A percentile compares a stretch with the other conserved stretches of the same genome.
phyloP scores from a whole-genome alignment of 2,888 invertebrate genomes.

The Cerastoderma edule region DNA sequence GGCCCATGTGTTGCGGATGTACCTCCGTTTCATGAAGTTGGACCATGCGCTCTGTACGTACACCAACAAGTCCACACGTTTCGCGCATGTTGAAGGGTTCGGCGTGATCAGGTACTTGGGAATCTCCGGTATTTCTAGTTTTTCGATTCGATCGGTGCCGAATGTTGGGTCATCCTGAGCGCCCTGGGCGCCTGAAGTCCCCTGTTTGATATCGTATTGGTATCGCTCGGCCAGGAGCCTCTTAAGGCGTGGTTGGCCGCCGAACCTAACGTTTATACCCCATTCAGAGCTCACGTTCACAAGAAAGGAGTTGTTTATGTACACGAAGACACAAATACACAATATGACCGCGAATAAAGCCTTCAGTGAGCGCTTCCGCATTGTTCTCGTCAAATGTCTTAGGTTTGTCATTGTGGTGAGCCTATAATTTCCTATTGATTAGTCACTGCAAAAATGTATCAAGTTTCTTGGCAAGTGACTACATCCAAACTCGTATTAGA shows the following conservation, averaged over 20 bases:
- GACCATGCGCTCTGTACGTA: constrained; percentile 66
- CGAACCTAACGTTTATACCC: not conserved
- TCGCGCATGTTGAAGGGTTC: constrained; percentile 23
- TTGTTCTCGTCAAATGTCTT: too few species aligned
- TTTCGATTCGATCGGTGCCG: too few species aligned
- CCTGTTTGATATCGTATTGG: not conserved
- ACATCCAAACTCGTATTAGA: too few species aligned
- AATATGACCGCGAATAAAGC: not conserved
- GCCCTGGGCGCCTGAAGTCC: too few species aligned
- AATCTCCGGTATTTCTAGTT: too few species aligned
- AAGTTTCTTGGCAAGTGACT: too few species aligned
- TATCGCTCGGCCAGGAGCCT: not conserved
- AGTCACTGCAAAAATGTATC: too few species aligned
- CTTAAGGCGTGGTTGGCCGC: not conserved
- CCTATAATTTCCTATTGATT: too few species aligned
- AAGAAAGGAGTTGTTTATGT: not conserved
- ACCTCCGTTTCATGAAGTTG: constrained; percentile 53
- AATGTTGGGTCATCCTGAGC: too few species aligned
- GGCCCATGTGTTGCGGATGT: constrained; percentile 67
- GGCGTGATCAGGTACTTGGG: constrained; percentile 3
- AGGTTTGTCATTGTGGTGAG: too few species aligned
- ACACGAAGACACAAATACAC: constrained; percentile 1
- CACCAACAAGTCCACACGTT: constrained; percentile 55
- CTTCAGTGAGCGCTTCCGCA: not conserved
- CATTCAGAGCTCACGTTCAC: not conserved